These are phyloP conservation scores for Anarhynchus alexandrinus DNA, from an alignment of 2,113 vertebrate genomes.

Conservation along the genomic window DNA sequence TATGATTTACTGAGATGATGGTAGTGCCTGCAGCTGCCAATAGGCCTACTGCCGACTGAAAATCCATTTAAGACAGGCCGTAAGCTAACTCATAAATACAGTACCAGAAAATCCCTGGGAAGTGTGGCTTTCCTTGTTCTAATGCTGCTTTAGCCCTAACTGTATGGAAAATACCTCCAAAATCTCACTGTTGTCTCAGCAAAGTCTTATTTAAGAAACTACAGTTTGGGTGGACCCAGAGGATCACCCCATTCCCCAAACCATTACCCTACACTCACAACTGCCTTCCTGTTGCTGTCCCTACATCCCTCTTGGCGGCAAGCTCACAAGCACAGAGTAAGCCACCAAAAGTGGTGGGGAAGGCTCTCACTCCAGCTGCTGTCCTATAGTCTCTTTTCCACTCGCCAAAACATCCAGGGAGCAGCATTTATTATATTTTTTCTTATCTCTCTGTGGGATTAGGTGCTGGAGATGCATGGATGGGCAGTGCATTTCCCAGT, in stretches of 20 bases:
- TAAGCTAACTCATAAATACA: not conserved
- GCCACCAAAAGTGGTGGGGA: not conserved
- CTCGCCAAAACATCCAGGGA: not conserved
- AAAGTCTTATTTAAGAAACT: not conserved
- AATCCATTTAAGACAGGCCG: not conserved
- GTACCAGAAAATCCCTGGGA: not conserved
- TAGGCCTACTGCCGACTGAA: not conserved
- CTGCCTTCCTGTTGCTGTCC: not conserved
- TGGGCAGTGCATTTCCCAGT: not conserved
- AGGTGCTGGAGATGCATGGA: not conserved
- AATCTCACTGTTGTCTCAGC: not conserved
- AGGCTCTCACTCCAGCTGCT: not conserved
- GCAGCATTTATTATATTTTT: not conserved
- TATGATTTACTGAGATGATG: not conserved
- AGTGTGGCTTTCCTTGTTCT: not conserved
- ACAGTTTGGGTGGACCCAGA: not conserved
- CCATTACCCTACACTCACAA: not conserved
- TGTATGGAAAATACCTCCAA: not conserved
- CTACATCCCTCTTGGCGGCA: not conserved
- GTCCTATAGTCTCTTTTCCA: not conserved
- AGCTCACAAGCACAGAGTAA: not conserved
- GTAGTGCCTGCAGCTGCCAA: not conserved
- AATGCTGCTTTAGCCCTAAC: not conserved
- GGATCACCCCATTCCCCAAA: not conserved
- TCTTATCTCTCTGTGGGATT: not conserved